Evolutionary conservation across 2,888 invertebrate species (phyloP).

Genomic region (Drosophila fulvimacula): DNA sequence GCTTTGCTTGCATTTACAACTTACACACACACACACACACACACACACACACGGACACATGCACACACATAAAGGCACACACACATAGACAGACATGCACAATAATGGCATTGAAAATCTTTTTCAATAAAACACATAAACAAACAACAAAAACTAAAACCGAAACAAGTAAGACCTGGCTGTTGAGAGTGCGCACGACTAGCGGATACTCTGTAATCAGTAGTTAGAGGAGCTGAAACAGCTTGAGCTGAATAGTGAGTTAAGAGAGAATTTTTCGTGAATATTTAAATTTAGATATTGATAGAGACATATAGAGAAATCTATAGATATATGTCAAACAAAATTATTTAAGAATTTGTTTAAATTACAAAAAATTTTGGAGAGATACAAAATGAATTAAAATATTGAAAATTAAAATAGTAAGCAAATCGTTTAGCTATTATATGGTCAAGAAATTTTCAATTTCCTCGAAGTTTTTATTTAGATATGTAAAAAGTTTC

Average conservation of each 20-base stretch:
- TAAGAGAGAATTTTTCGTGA: too few relatives aligned
- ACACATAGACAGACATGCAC: constrained; percentile 52
- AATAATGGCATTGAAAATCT: constrained; percentile 79
- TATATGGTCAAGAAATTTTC: too few relatives aligned
- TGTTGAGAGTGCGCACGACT: constrained; percentile 23
- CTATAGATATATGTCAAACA: too few relatives aligned
- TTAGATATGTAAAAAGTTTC: too few relatives aligned
- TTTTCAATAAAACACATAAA: constrained; percentile 80
- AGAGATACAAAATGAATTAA: too few relatives aligned
- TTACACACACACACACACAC: constrained; percentile 53
- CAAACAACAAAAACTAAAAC: constrained; percentile 74
- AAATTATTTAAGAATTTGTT: too few relatives aligned
- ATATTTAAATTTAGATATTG: background rate
- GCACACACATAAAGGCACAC: constrained; percentile 38
- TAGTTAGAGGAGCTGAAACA: background rate
- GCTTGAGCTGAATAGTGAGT: background rate
- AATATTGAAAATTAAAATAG: too few relatives aligned
- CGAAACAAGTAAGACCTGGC: constrained; percentile 60
- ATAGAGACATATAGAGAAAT: background rate
- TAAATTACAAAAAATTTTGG: too few relatives aligned
- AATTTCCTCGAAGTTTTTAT: too few relatives aligned
- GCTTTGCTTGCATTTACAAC: constrained; percentile 77
- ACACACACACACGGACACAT: constrained; percentile 40
- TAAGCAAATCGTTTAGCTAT: too few relatives aligned
- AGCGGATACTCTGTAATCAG: constrained; percentile 26